Conservation (phyloP, 2,888 invertebrate species). For the Euclidia mi region DNA sequence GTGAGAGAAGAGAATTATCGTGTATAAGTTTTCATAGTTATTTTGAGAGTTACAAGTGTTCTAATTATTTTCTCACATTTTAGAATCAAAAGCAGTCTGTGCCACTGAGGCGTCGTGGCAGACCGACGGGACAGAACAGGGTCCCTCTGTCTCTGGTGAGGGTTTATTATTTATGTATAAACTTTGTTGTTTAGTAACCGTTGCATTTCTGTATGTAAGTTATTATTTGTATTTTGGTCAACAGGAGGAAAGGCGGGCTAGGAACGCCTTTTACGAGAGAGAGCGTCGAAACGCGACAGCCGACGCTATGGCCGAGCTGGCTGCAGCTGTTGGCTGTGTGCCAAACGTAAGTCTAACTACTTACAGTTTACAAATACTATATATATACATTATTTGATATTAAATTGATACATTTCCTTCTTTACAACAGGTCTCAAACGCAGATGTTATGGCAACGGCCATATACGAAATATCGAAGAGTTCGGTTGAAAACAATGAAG, state of each 20-base stretch:
- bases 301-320: slow-evolving; percentile 59
- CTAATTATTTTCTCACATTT: neutral
- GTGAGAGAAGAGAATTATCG: neutral
- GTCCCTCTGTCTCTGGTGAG: slow-evolving; percentile 62
- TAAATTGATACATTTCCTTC: neutral
- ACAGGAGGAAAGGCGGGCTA: slow-evolving; percentile 68
- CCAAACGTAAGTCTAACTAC: slow-evolving; percentile 49
- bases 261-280: slow-evolving; percentile 71
- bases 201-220: neutral
- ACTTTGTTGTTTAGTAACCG: too few species aligned
- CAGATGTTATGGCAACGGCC: slow-evolving; percentile 60
- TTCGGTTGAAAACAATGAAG: slow-evolving; percentile 44
- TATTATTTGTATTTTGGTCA: neutral
- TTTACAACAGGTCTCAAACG: slow-evolving; percentile 46
- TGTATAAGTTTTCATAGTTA: neutral
- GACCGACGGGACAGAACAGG: slow-evolving; percentile 64
- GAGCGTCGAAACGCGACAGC: slow-evolving; percentile 66
- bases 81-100: neutral
- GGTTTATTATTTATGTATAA: slow-evolving; percentile 7
- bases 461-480: slow-evolving; percentile 56
- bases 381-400: too few species aligned
- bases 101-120: slow-evolving; percentile 51
- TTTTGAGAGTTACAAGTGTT: neutral
- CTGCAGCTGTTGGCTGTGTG: slow-evolving; percentile 58
- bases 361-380: too few species aligned